Evolutionary conservation across 2,888 invertebrate species (phyloP).

Genomic region (Acanthococcus lagerstroemiae): DNA sequence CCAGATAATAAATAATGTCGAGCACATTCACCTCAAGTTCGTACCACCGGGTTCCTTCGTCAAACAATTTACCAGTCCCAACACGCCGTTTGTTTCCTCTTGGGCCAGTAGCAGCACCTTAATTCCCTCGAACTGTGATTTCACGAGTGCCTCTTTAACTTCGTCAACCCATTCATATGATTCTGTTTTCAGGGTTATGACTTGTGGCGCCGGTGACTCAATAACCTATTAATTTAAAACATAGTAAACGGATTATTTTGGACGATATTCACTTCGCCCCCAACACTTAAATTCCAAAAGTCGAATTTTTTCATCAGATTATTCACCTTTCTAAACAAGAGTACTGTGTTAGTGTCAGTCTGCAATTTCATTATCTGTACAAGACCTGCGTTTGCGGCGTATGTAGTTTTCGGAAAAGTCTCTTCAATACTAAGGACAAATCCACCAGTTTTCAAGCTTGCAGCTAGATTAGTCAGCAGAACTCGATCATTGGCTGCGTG

Average conservation of each 20-base stretch:
- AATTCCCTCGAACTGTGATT: slow-evolving; percentile 50
- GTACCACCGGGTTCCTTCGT: slow-evolving; percentile 76
- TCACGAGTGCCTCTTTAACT: slow-evolving; percentile 63
- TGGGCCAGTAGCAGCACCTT: slow-evolving; percentile 58
- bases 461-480: slow-evolving; percentile 50
- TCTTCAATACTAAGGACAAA: slow-evolving; percentile 64
- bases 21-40: slow-evolving; percentile 45
- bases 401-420: slow-evolving; percentile 42
- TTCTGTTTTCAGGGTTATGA: slow-evolving; percentile 58
- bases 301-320: no score
- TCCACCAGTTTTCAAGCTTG: slow-evolving; percentile 56
- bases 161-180: slow-evolving; percentile 70
- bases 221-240: slow-evolving; percentile 30
- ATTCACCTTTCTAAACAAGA: slow-evolving; percentile 54
- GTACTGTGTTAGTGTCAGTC: slow-evolving; percentile 53
- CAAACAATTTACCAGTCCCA: slow-evolving; percentile 85
- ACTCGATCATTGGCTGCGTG: slow-evolving; percentile 51
- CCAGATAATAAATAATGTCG: no score
- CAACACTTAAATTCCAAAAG: no score
- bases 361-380: slow-evolving; percentile 52
- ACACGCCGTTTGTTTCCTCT: slow-evolving; percentile 59
- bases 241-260: no score
- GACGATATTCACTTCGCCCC: no score
- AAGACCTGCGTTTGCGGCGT: slow-evolving; percentile 43
- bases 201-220: slow-evolving; percentile 42